Conservation (phyloP, 2,797 vertebrate genomes). For the Heterohyrax brucei region DNA sequence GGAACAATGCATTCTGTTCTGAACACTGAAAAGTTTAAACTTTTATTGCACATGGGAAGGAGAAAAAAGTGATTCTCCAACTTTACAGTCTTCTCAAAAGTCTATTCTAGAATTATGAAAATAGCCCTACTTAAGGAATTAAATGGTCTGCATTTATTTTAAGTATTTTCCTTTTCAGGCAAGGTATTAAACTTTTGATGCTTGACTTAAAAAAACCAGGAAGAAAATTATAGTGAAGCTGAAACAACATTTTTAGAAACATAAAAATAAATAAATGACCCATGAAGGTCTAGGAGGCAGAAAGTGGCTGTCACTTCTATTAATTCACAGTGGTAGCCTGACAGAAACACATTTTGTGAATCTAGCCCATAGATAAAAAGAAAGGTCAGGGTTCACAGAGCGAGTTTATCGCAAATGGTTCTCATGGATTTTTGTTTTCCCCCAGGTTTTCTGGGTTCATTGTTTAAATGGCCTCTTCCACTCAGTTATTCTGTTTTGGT, state of each 20-base stretch:
- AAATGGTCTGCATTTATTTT: conserved; percentile 13
- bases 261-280: conserved; percentile 92
- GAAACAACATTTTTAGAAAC: conserved; percentile 88
- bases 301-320: conserved; percentile 97
- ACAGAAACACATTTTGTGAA: conserved; percentile 98
- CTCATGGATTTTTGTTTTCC: conserved; percentile 95
- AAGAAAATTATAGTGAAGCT: conserved; percentile 87
- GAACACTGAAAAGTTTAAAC: neutral
- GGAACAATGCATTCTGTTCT: neutral
- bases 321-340: conserved; percentile 94
- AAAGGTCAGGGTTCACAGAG: conserved; percentile 95
- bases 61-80: conserved; percentile 12
- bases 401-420: conserved; percentile 95
- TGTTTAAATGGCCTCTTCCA: conserved; percentile 99
- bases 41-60: neutral
- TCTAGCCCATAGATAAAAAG: conserved; percentile 95
- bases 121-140: conserved; percentile 29
- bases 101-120: conserved; percentile 54
- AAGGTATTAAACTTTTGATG: conserved; percentile 74
- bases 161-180: conserved; percentile 65
- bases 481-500: conserved; percentile 99
- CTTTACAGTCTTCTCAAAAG: conserved; percentile 41
- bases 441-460: conserved; percentile 99
- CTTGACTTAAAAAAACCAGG: conserved; percentile 75
- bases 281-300: conserved; percentile 93